Conservation (phyloP, 2,113 vertebrate genomes). For the Eubucco bourcierii region DNA sequence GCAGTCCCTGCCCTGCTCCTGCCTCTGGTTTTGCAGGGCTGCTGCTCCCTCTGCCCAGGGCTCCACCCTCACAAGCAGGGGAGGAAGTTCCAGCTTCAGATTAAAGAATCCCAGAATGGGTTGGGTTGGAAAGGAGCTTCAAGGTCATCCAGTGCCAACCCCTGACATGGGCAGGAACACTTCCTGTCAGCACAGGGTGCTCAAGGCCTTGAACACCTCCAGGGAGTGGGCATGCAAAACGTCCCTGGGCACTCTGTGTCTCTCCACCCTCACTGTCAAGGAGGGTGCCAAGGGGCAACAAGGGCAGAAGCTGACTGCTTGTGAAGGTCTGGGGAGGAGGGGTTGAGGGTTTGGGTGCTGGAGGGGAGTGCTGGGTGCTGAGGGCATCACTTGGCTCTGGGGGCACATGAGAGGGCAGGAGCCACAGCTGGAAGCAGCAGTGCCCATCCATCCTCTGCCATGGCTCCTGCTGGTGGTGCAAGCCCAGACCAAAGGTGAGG, state of each 20-base stretch:
- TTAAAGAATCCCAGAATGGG: too few species aligned
- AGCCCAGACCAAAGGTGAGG: neutral
- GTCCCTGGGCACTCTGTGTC: too few species aligned
- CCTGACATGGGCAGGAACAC: too few species aligned
- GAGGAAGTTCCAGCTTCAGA: neutral
- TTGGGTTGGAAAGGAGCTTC: too few species aligned
- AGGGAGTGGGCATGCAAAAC: too few species aligned
- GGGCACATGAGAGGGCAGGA: neutral
- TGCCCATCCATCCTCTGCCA: too few species aligned
- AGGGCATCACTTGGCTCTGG: neutral
- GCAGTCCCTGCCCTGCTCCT: neutral
- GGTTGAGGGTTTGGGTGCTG: neutral
- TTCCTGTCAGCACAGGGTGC: too few species aligned
- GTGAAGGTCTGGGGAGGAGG: neutral
- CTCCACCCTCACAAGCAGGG: neutral
- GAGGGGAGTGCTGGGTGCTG: neutral
- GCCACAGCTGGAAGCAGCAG: accelerated
- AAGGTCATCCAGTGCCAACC: too few species aligned
- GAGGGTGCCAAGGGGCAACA: neutral
- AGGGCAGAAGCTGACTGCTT: neutral
- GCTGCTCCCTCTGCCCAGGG: neutral
- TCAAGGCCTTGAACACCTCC: too few species aligned
- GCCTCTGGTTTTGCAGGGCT: neutral
- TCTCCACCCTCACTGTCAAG: neutral
- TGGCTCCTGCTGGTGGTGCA: accelerated